Conservation (phyloP, 2,888 invertebrate genomes). For the Apodemia duryi region DNA sequence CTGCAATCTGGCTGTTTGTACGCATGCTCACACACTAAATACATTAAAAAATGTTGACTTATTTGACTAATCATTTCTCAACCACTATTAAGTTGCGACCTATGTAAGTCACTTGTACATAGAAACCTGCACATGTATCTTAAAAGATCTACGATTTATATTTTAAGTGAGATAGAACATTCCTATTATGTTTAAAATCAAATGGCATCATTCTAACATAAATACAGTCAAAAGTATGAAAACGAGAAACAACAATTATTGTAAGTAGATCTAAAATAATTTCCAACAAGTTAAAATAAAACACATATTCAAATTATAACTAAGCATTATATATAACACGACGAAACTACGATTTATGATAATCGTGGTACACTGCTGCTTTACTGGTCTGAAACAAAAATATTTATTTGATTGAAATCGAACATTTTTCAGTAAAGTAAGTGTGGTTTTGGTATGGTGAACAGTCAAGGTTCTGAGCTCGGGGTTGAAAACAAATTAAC, state of each 20-base stretch:
- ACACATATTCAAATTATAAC: constrained; percentile 15
- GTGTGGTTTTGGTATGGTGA: too few species aligned
- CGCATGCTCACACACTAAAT: too few species aligned
- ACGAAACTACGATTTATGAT: constrained; percentile 49
- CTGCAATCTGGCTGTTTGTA: too few species aligned
- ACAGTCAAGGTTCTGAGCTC: too few species aligned
- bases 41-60: too few species aligned
- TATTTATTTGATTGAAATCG: not conserved
- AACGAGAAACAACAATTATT: not conserved
- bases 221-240: not conserved
- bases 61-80: too few species aligned
- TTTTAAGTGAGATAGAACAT: not conserved
- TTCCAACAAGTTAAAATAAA: constrained; percentile 13
- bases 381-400: constrained; percentile 62
- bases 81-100: too few species aligned
- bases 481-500: too few species aligned
- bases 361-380: constrained; percentile 54
- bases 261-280: not conserved
- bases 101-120: not conserved
- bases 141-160: not conserved
- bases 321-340: not conserved
- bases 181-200: not conserved
- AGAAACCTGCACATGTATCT: not conserved
- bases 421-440: too few species aligned
- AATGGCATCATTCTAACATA: not conserved